Conservation (phyloP, 2,888 invertebrate genomes). For the Rhaphigaster nebulosa region DNA sequence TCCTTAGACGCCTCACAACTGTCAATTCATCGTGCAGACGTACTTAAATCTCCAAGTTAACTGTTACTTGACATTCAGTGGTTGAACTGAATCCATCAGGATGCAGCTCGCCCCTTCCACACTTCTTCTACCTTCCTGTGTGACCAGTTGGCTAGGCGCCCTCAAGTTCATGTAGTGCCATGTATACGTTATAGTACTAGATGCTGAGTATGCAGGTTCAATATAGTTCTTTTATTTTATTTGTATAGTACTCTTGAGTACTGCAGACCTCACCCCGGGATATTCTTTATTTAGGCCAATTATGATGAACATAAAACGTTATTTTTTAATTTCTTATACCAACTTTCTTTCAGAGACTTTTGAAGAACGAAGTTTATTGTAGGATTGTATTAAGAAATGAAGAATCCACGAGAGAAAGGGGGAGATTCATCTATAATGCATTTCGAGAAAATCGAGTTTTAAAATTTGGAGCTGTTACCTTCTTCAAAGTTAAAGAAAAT, state of each 20-base stretch:
- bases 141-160: conserved; percentile 14
- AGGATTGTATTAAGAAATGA: too few species aligned
- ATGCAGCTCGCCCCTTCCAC: conserved; percentile 27
- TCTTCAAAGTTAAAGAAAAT: too few species aligned
- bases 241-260: too few species aligned
- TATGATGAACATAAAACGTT: too few species aligned
- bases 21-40: not conserved
- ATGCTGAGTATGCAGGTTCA: not conserved
- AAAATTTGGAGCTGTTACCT: too few species aligned
- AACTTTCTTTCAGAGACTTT: too few species aligned
- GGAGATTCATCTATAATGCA: too few species aligned
- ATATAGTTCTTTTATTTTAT: not conserved
- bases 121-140: conserved; percentile 49
- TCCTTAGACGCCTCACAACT: not conserved
- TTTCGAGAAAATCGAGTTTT: too few species aligned
- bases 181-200: not conserved
- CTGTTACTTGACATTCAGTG: conserved; percentile 9
- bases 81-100: conserved; percentile 5
- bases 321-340: too few species aligned
- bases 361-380: too few species aligned
- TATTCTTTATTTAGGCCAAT: too few species aligned
- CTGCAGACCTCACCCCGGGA: not conserved
- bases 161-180: not conserved
- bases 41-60: not conserved
- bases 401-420: too few species aligned